Conservation (phyloP, 2,113 vertebrate species). For the Albula goreensis region DNA sequence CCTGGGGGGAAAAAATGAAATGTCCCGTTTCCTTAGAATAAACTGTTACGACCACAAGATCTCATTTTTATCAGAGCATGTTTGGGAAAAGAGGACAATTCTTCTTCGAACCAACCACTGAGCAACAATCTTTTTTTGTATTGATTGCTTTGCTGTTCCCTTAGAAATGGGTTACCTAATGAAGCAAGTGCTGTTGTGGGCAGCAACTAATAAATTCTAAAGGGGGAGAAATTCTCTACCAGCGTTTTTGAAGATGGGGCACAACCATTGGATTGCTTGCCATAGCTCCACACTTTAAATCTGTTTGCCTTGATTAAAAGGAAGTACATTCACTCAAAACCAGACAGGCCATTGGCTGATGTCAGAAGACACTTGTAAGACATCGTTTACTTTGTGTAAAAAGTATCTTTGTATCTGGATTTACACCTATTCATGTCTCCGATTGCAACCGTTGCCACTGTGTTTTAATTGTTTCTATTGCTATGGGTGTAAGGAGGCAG, state of each 20-base stretch:
- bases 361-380: background rate
- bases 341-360: background rate
- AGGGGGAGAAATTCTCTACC: background rate
- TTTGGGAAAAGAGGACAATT: background rate
- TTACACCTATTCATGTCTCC: background rate
- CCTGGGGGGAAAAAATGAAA: background rate
- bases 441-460: background rate
- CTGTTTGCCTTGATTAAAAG: background rate
- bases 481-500: background rate
- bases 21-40: background rate
- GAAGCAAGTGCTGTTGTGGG: constrained; percentile 3
- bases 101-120: background rate
- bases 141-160: constrained; percentile 18
- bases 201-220: background rate
- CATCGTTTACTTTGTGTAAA: background rate
- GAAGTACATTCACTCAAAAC: background rate
- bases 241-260: background rate
- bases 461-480: background rate
- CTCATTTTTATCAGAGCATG: background rate
- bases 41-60: background rate
- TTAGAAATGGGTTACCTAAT: constrained; percentile 15
- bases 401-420: background rate
- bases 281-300: background rate
- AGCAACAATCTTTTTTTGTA: constrained; percentile 16
- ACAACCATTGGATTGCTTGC: background rate